Evolutionary conservation across 2,797 vertebrate species (phyloP), one percentile per base, ranked within the genome.

Genomic region (Rachycentron canadum): DNA sequence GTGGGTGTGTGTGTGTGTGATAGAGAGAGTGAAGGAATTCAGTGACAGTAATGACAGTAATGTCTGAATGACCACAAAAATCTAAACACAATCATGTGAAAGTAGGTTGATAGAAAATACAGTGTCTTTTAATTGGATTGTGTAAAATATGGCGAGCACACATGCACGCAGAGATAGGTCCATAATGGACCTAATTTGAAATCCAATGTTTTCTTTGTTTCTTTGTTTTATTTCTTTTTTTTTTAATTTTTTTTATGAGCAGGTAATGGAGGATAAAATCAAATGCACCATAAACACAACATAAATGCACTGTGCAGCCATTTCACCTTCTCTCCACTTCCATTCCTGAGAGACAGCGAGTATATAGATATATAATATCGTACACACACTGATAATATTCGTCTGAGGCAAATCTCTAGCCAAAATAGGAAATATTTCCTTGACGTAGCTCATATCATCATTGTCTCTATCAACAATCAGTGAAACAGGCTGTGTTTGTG

Each of bases 241-340:
- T 7, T 32, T 3, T 7, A 3, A 23, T 38, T 30, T 66, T 61
- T 53, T 53, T 43, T 32, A 66, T 72, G 21, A 49, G 45, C 45
- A 40, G 47, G 55, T 73, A 69, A 77, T 73, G 32, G 38, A 73
- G 65, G 13, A 59, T 53, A 32, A 61, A 73, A 64, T 81, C 52
- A 69, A 69, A 38, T 30, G 28, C 3, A 55, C 28, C 32, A 61
- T 50, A 41, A 53, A 63, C 41, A n/a, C 4, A 53, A 34, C 28
- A 34, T 12, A 57, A 62, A 59, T 30, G 26, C 41, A 70, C 25
- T 41, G 13, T 56, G 17, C 40, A 34, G 17, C 12, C 2, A n/a
- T 38, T 53, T n/a, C 7, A 4, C 21, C 13, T 19, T 23, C 21
- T 4, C 9, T 47, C 19, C 26, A 14, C 17, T 41, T 55, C 4